Conservation (phyloP, 1,140 invertebrate species). For the Hylaeus anthracinus region DNA sequence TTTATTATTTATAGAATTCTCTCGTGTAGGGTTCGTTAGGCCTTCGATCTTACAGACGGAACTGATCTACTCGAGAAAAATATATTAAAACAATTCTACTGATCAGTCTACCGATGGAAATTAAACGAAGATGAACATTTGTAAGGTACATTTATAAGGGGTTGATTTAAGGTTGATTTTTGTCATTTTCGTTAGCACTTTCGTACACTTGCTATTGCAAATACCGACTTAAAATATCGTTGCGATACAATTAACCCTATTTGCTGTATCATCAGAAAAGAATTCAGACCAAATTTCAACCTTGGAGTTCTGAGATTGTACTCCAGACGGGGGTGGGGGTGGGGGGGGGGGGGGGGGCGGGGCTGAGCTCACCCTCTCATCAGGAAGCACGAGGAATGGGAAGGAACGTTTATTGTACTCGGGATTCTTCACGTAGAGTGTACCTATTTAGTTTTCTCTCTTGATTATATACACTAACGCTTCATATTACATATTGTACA, state of each 20-base stretch:
- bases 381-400: neutral
- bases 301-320: neutral
- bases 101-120: neutral
- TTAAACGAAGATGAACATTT: too few species aligned
- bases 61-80: slow-evolving; percentile 55
- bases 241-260: neutral
- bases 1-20: slow-evolving; percentile 9
- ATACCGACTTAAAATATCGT: neutral
- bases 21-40: slow-evolving; percentile 48
- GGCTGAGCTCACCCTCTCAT: neutral
- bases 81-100: slow-evolving; percentile 60
- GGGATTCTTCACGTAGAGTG: neutral
- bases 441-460: neutral
- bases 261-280: neutral
- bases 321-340: neutral
- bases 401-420: too few species aligned
- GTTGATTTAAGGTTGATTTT: too few species aligned
- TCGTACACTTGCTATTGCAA: too few species aligned
- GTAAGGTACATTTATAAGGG: too few species aligned
- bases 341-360: too few species aligned
- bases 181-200: too few species aligned
- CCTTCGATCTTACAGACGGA: slow-evolving; percentile 39
- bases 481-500: slow-evolving; percentile 80
- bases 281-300: too few species aligned
- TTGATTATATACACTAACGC: slow-evolving; percentile 75